phyloP scores from a whole-genome alignment of 2,888 invertebrate genomes.

The Epicampocera succincta region DNA sequence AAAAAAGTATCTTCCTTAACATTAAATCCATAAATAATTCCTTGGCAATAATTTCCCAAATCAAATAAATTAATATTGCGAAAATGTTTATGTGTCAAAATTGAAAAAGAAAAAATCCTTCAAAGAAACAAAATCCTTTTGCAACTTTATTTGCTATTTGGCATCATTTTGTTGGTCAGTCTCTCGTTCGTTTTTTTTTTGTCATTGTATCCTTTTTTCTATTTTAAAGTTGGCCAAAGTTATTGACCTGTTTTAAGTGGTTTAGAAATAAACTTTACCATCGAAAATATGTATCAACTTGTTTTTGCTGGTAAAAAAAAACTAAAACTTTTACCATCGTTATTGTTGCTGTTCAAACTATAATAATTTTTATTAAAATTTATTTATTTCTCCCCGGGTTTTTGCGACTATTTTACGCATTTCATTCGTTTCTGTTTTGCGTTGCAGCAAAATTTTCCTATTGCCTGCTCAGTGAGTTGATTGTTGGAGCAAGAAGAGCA shows the following conservation, averaged over 20 bases:
- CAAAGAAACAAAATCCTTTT: neutral
- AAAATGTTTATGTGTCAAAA: too few relatives aligned
- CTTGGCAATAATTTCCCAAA: conserved; percentile 26
- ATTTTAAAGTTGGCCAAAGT: conserved; percentile 54
- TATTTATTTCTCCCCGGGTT: conserved; percentile 9
- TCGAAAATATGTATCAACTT: conserved; percentile 1
- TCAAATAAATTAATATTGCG: neutral
- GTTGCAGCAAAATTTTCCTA: conserved; percentile 30
- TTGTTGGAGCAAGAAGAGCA: neutral
- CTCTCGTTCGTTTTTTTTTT: neutral
- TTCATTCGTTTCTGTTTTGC: conserved; percentile 12
- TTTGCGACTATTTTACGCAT: conserved; percentile 29
- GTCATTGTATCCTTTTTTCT: neutral
- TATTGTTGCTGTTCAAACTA: conserved; percentile 41
- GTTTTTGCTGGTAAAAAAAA: neutral
- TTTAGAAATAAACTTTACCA: conserved; percentile 27
- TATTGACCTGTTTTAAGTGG: conserved; percentile 62
- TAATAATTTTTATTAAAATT: conserved; percentile 50
- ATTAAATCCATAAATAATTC: neutral
- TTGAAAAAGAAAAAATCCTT: neutral
- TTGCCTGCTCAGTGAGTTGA: conserved; percentile 23
- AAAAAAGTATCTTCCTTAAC: too few relatives aligned
- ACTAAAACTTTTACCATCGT: conserved; percentile 37
- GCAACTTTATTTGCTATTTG: conserved; percentile 11
- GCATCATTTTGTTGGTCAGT: conserved; percentile 49